These are phyloP conservation scores for Pipra filicauda DNA, from an alignment of 2,113 vertebrate species.

Conservation along the genomic window DNA sequence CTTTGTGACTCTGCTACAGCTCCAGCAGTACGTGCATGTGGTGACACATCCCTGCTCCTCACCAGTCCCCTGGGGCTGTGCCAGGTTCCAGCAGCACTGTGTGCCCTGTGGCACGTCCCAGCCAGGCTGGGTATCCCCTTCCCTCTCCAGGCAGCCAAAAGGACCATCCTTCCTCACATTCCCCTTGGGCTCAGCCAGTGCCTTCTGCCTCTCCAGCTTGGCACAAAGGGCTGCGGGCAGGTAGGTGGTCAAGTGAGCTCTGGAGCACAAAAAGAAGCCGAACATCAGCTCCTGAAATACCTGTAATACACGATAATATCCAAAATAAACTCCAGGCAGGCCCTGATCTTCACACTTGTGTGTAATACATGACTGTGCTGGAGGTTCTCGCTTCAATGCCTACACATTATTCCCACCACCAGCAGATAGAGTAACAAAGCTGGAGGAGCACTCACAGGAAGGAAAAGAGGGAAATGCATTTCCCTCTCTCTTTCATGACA, in stretches of 20 bases:
- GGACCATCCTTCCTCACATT: neutral
- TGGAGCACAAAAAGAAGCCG: neutral
- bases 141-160: neutral
- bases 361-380: neutral
- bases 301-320: neutral
- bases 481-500: neutral
- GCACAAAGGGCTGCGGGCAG: neutral
- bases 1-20: neutral
- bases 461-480: neutral
- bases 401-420: neutral
- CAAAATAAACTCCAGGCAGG: neutral
- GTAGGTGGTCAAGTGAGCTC: neutral
- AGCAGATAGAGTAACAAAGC: neutral
- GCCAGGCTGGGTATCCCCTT: neutral
- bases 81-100: too few species aligned
- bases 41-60: neutral
- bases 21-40: rapidly evolving
- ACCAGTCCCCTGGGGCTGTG: rapidly evolving
- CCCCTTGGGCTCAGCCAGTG: rapidly evolving
- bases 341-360: neutral
- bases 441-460: neutral
- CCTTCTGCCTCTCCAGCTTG: neutral
- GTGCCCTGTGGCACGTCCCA: rapidly evolving
- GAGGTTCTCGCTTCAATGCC: neutral
- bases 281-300: neutral